Base-by-base conservation (phyloP, 2,113 vertebrate genomes). In the Petrocephalus zakoni region DNA sequence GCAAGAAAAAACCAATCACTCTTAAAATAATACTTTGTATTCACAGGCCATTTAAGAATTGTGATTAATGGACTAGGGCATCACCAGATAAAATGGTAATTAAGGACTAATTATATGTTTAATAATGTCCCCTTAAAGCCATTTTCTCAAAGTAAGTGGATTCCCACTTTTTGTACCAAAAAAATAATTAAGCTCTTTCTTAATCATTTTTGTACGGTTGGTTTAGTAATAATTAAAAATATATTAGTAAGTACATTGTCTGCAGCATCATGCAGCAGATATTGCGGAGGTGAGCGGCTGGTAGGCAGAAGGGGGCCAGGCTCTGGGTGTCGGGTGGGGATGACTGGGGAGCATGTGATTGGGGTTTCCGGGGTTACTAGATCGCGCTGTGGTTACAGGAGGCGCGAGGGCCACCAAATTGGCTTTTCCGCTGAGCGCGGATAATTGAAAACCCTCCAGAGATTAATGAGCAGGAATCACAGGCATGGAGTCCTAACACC, bases 51-150 rank as follows among this genome's bases (percentile, higher is more conserved):
- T 55, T 34, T 25, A 55, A 86, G 51, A 85, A 51, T 85, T n/a
- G 51, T 85, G n/a, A 85, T 85, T 85, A 85, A 85, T 85, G 83
- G 49, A 85, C 47, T 85, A 85, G 84, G 84, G 84, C 84, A 86
- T 86, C 52, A 55, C 52, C 49, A 86, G 84, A 86, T 86, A 55
- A 86, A 86, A 55, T 55, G 52, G 49, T 86, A 55, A 55, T 55
- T 55, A 55, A 55, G 84, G 52, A 55, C 25, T 55, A 86, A 55
- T 55, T 86, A 86, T 86, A 86, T 86, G 84, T 86, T 86, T 86
- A 86, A 86, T 55, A 86, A 55, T 37, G 52, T 34, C 84, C 55
- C 51, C 84, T 55, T 86, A 55, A 56, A 86, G 34, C 84, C 84
- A 86, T 86, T 53, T 55, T 55, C 52, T 86, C 47, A 85, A n/a